These are phyloP conservation scores for Pycnonotus jocosus DNA, from an alignment of 2,113 vertebrate genomes.

Conservation along the genomic window DNA sequence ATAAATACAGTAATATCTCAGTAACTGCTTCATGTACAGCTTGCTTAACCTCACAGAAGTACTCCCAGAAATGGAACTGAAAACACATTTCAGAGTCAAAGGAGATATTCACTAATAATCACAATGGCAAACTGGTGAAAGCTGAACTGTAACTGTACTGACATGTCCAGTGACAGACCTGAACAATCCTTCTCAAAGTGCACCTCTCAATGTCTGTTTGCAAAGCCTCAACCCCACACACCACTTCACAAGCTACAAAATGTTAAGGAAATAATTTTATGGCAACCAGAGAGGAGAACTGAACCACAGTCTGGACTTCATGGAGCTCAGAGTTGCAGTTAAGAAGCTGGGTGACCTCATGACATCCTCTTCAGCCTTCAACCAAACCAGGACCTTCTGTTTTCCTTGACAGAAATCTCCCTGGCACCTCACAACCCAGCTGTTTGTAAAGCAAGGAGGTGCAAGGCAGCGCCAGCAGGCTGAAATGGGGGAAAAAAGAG, in stretches of 20 bases:
- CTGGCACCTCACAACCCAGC: neutral
- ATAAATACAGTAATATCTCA: neutral
- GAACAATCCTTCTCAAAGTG: neutral
- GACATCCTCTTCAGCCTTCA: neutral
- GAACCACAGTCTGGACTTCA: neutral
- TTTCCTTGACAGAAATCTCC: neutral
- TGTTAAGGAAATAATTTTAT: neutral
- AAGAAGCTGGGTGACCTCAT: neutral
- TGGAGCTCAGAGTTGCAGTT: neutral
- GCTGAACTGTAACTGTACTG: neutral
- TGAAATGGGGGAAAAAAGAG: neutral
- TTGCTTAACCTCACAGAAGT: neutral
- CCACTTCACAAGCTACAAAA: neutral
- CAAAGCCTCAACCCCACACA: neutral
- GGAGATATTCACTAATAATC: neutral
- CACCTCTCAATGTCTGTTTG: accelerated
- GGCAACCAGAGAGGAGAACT: neutral
- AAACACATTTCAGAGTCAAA: neutral
- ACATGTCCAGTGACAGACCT: neutral
- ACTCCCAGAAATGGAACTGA: neutral
- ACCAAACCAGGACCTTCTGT: neutral
- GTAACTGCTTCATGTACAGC: neutral
- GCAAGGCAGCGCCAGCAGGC: neutral
- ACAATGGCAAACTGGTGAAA: neutral
- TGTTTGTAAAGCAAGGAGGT: accelerated